Base-by-base conservation (phyloP, 2,888 invertebrate genomes). In the Helleia helle region DNA sequence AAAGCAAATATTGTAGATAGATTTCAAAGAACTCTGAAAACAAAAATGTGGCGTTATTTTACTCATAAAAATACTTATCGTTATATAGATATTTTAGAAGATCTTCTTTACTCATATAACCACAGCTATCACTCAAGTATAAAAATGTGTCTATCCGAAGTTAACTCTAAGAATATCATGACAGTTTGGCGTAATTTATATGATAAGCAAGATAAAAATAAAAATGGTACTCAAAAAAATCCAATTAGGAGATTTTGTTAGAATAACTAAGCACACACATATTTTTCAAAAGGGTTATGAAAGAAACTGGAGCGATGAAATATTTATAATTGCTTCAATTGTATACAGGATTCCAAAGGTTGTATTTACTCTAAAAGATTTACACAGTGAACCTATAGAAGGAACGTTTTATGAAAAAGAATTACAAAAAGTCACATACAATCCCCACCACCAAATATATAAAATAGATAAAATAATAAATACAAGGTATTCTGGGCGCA, bases 261-360 rank as follows among this genome's bases (percentile, higher is more conserved):
- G 50, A 40, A 54, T 55, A 17, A 54, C 55, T 2, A 57, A 55
- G 43, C 46, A 54, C n/a, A n/a, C n/a, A n/a, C n/a, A n/a, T n/a
- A n/a, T n/a, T n/a, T n/a, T n/a, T n/a, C n/a, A n/a, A 49, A 56
- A 56, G 42, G 51, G 56, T 2, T 58, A 55, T 44, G 52, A 55
- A 49, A 43, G 56, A 4, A 55, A 56, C 31, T 56, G 55, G 56
- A 58, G 55, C 48, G 55, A 56, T 49, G 53, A 58, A 51, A 50
- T 58, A 27, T 58, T 58, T 42, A 36, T 41, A 2, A 37, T 49
- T n/a, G 9, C 43, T 6, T 39, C 46, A 3, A 9, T 51, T 7
- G 46, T 51, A 31, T 28, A 45, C 5, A 30, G 52, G 26, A 45
- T 43, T 2, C 48, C 51, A 1, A 41, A 41, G 40, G 12, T 49